Base-by-base conservation (phyloP, 2,888 invertebrate species). In the Lysandra coridon region DNA sequence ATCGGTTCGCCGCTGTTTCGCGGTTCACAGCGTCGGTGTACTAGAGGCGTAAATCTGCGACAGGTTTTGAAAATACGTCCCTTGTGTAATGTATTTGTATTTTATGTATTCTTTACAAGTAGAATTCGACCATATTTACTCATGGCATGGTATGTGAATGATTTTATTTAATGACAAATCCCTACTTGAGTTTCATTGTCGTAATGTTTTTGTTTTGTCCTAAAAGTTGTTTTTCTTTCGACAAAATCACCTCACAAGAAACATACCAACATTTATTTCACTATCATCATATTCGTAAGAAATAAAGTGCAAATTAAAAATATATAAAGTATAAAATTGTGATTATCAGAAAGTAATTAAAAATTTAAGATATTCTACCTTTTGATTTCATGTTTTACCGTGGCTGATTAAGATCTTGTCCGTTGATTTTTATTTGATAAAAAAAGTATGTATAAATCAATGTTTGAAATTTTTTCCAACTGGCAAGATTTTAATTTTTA, bases 91-190 rank as follows among this genome's bases (percentile, higher is more conserved):
- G 6, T 23, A n/a, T 60, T 17, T 60, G 4, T 69, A 12, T 64
- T 64, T 69, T 33, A 69, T 69, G 69, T 69, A 69, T 69, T 69
- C 69, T 69, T 69, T 69, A 17, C 33, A 37, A 69, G 33, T 23
- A 37, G 12, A 33, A 33, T 33, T 33, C 30, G 30, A 37, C 69
- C 69, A 69, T 69, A 69, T 69, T 69, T 69, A 69, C 69, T 69
- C 69, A 69, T 69, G 69, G 69, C 69, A 69, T 69, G 69, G 69
- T 69, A 69, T 69, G 69, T 14, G 69, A 69, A 69, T 69, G 69
- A 69, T 69, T 64, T 69, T 69, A 69, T 69, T 69, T 69, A 37
- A 69, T 14, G 12, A 69, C 14, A 69, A 69, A 69, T 7, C 69
- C 69, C 14, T 69, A 69, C 69, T 17, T 69, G 69, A 37, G 69